Conservation (phyloP, 1,140 invertebrate species). For the Rhagoletis zephyria region DNA sequence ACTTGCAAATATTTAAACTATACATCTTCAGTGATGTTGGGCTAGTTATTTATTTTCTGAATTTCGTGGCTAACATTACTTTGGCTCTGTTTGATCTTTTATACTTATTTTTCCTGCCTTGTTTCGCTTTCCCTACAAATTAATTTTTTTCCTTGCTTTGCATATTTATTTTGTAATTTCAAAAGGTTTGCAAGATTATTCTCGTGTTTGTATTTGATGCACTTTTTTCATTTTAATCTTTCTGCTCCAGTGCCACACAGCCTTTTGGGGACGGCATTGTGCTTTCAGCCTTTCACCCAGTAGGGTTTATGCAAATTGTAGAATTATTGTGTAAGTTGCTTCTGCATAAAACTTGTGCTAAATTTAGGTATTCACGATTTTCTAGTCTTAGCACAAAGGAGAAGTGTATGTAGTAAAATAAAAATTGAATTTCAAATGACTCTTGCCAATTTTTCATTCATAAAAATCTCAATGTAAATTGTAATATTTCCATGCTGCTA, state of each 20-base stretch:
- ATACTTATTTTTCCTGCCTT: background rate
- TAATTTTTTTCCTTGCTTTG: background rate
- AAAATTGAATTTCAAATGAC: background rate
- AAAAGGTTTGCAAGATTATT: constrained; percentile 11
- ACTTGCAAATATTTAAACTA: background rate
- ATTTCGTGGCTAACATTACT: background rate
- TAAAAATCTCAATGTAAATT: background rate
- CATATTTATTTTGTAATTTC: constrained; percentile 14
- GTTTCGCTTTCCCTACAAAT: background rate
- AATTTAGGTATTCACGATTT: background rate
- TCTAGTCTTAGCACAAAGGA: background rate
- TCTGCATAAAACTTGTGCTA: too few relatives aligned
- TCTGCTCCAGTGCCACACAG: background rate
- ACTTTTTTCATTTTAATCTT: background rate
- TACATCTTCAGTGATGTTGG: background rate
- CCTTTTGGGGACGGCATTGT: background rate
- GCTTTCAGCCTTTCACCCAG: background rate
- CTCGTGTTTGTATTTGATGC: background rate
- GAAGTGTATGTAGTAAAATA: background rate
- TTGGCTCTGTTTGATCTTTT: background rate
- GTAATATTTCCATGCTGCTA: background rate
- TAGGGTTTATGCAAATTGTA: constrained; percentile 1
- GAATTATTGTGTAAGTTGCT: background rate
- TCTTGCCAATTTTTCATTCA: background rate
- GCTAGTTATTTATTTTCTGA: background rate